These are phyloP conservation scores for Acipenser transmontanus DNA, from an alignment of 2,797 vertebrate genomes.

Conservation along the genomic window DNA sequence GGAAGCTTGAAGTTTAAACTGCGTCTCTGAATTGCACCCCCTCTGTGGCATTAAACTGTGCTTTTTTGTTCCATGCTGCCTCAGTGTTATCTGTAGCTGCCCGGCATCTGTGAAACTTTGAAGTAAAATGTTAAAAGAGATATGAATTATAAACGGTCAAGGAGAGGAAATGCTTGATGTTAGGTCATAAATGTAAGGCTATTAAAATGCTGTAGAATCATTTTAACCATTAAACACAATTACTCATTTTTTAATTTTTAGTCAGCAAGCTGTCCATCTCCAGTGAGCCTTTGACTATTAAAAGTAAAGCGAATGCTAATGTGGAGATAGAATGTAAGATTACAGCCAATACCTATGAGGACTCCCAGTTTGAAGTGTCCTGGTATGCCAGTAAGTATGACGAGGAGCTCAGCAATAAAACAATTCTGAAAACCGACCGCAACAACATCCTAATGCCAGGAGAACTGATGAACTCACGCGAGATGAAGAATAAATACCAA, in stretches of 20 bases:
- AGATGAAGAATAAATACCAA: slow-evolving; percentile 37
- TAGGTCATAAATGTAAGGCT: no score
- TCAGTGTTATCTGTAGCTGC: no score
- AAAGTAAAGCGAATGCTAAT: slow-evolving; percentile 32
- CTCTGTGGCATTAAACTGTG: no score
- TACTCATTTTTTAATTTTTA: slow-evolving; percentile 19
- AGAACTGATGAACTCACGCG: slow-evolving; percentile 27
- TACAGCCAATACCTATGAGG: slow-evolving; percentile 17
- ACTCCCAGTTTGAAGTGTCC: slow-evolving; percentile 51
- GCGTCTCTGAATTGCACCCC: no score
- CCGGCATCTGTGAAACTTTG: no score
- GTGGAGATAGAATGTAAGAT: slow-evolving; percentile 57
- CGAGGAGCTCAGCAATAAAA: slow-evolving; percentile 19
- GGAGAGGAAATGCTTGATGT: no score
- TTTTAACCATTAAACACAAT: not conserved
- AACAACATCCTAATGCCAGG: slow-evolving; percentile 35
- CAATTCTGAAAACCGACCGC: slow-evolving; percentile 37
- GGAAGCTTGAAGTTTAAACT: no score
- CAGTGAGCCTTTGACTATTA: slow-evolving; percentile 22
- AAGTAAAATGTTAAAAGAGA: no score
- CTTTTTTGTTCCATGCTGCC: no score
- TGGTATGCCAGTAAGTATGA: slow-evolving; percentile 52
- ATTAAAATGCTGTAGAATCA: no score
- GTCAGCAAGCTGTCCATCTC: slow-evolving; percentile 45
- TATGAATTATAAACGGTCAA: no score